Evolutionary conservation across 2,888 invertebrate genomes (phyloP).

Genomic region (Cinara cedri): DNA sequence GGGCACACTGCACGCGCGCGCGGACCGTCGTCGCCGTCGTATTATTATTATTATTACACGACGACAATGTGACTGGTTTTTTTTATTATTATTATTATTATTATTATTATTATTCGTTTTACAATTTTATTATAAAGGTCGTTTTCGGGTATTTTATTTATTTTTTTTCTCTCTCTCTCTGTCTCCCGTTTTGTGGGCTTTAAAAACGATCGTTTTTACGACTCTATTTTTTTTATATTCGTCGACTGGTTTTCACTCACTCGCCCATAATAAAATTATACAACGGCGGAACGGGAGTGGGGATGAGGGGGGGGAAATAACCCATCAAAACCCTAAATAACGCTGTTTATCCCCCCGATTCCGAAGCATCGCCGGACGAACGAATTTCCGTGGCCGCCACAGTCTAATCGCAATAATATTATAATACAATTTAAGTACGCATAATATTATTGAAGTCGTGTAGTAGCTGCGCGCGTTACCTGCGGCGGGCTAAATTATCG

Average conservation of each 20-base stretch:
- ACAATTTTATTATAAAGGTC: slow-evolving; percentile 1
- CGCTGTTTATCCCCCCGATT: background rate
- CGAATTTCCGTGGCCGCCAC: no score
- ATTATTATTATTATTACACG: background rate
- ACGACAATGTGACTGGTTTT: slow-evolving; percentile 25
- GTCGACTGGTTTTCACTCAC: background rate
- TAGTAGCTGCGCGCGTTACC: no score
- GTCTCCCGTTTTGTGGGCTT: background rate
- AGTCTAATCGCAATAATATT: no score
- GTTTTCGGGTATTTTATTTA: background rate
- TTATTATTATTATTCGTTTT: background rate
- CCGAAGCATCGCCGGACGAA: background rate
- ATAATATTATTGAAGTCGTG: no score
- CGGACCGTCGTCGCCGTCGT: no score
- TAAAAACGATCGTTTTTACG: slow-evolving; percentile 12
- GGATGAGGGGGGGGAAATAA: no score
- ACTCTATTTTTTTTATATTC: slow-evolving; percentile 1
- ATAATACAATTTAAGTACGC: no score
- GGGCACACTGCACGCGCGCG: no score
- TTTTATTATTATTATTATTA: slow-evolving; percentile 1
- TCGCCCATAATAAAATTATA: background rate
- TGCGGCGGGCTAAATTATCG: no score
- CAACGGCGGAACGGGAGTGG: no score
- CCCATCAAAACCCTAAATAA: background rate
- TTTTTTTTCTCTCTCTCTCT: no score